phyloP scores from a whole-genome alignment of 2,113 vertebrate species.

The Leptocoma aspasia region DNA sequence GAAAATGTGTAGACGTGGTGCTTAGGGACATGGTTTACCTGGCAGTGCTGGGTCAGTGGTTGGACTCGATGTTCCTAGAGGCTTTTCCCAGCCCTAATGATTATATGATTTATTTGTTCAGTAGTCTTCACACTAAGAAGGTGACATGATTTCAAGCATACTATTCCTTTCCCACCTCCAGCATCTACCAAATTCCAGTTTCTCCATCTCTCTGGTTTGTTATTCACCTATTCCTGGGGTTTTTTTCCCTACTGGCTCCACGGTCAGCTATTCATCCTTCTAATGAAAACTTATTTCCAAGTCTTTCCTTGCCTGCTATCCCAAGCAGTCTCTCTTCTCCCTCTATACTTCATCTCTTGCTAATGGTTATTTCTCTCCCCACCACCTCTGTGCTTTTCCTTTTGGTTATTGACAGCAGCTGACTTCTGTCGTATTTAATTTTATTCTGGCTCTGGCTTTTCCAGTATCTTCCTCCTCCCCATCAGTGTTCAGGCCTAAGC shows the following conservation, averaged over 20 bases:
- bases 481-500: not conserved
- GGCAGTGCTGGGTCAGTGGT: no score
- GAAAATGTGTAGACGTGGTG: not conserved
- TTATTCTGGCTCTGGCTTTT: not conserved
- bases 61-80: not conserved
- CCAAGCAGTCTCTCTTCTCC: not conserved
- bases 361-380: not conserved
- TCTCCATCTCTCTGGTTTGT: not conserved
- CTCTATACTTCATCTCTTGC: not conserved
- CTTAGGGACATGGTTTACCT: not conserved
- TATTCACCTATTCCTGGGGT: not conserved
- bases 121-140: not conserved
- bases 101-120: not conserved
- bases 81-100: not conserved
- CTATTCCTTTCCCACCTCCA: not conserved
- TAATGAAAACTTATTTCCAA: not conserved
- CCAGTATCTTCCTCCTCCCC: not conserved
- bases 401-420: not conserved
- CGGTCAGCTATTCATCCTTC: not conserved
- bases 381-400: not conserved
- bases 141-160: not conserved
- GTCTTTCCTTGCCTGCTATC: not conserved
- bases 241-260: no score
- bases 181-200: not conserved
- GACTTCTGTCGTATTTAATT: not conserved